Base-by-base conservation (phyloP, 1,140 invertebrate species). In the Bombyx mandarina region DNA sequence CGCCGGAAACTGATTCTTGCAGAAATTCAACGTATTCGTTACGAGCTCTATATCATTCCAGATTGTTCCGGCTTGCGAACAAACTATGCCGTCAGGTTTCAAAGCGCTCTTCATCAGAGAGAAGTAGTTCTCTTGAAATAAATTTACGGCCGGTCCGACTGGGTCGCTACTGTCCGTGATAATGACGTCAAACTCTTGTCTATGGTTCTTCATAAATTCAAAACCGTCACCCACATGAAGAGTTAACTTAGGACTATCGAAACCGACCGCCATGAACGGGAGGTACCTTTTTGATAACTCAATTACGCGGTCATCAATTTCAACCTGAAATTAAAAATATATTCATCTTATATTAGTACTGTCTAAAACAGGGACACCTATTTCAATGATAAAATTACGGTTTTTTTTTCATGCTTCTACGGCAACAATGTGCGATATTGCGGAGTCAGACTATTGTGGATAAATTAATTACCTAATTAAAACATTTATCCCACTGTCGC, bases 141-240 rank as follows among this genome's bases (percentile, higher is more conserved):
- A 72, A 58, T 88, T 91, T 26, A 91, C 90, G 0, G 94, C 93
- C 1, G 94, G 94, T 8, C 94, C 98, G 46, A 98, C 90, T 10
- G 98, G 98, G 89, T 99, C 98, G 43, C 97, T 98, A 50, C 97
- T 98, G 79, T 99, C 98, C 0, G 98, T 99, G 45, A 99, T 99
- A 56, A 99, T 98, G 35, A 99, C 94, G 89, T 99, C 98, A 87
- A 97, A 99, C 86, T 96, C 92, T 43, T 92, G 90, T 52, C 90
- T 88, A 68, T 98, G 96, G 45, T 94, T 91, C 64, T 94, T 93
- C 91, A 99, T 94, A 79, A 97, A 99, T 67, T 98, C 93, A 75
- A 98, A 97, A 1, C 98, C 98, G 84, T 99, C 98, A 1, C 94
- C 95, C 49, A 99, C 93, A 68, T 95, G 91, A 1, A 99, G 75